Base-by-base conservation (phyloP, 2,113 vertebrate genomes). In the Mus spicilegus region DNA sequence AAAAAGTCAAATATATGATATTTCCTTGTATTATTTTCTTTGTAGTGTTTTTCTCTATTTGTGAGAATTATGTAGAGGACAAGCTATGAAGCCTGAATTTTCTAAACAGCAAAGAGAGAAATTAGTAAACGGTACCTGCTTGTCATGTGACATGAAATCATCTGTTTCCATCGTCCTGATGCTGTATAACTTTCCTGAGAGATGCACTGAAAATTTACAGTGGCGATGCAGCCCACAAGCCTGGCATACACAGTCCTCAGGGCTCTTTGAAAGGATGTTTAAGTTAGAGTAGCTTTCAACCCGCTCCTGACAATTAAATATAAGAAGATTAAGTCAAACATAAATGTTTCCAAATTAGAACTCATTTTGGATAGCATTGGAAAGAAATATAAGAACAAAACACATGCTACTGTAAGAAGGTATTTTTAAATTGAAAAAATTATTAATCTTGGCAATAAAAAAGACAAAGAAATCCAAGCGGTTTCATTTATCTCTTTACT, bases 111-210 rank as follows among this genome's bases (percentile, higher is more conserved):
- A 12, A 91, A 90, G 88, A 93, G 16, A 72, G 42, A 97, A 90
- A 76, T 36, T 73, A 95, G 61, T 49, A 97, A 70, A 84, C 51
- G 75, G 75, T 98, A 99, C 99, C 99, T 99, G 99, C 67, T 97
- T 98, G 96, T 99, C 99, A 67, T 98, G 91, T 17, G 97, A 98
- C 99, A 99, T 98, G 98, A 99, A 99, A 70, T 99, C 97, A 96
- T 99, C 99, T 58, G 96, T 96, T 96, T 99, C 97, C 97, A 99
- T 96, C 36, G 98, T 99, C 91, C 92, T 96, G 70, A n/a, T 97
- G 24, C 99, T 96, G 76, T 99, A 99, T 24, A 98, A 96, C 93
- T 98, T 98, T 87, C 99, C 99, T 39, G 98, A 99, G 42, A 99
- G 98, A 39, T 81, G 89, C 95, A 99, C 99, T 0, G 13, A 88